Evolutionary conservation across 1,140 invertebrate genomes (phyloP), one percentile per base, ranked within the genome.

Genomic region (Zaprionus tsacasi): DNA sequence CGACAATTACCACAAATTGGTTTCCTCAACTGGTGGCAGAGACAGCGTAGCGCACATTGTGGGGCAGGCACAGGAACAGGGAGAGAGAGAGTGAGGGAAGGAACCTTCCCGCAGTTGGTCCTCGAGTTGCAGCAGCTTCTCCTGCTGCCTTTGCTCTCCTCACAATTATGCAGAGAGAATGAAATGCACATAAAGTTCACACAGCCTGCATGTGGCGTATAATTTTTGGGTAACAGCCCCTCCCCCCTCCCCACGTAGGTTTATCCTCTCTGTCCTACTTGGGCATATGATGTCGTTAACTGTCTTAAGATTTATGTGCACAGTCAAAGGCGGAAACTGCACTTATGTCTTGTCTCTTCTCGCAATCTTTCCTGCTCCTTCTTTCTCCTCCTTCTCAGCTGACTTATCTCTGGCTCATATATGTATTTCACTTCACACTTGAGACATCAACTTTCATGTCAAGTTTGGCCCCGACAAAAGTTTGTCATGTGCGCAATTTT

Each of bases 1-100:
- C 83, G 83, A 87, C 83, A 87, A 87, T 87, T 87, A 87, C 83
- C 83, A 88, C 83, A 87, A 87, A 87, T 87, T 87, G 83, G 83
- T 87, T 87, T 87, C 85, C 83, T 87, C 85, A 87, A 87, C 83
- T 83, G 83, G 77, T 74, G 74, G 67, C 72, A 70, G 66, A 70
- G 61, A 85, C 70, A 58, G 82, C 45, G 11, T 25, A 50, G 45
- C 45, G 45, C 45, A 50, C 45, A 50, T 17, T 86, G 21, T 12
- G 21, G 45, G 17, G 45, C 45, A 30, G 27, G 27, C 27, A 30
- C 27, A 30, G 27, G 27, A 1, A 6, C 27, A 30, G 27, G 3
- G 3, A 30, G 27, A 30, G 27, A 30, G 6, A 6, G 27, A 30
- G 27, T 2, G 27, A 30, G 27, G 27, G 4, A 4, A 3, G 3